Base-by-base conservation (phyloP, 2,113 vertebrate species). In the Xiphorhynchus elegans region DNA sequence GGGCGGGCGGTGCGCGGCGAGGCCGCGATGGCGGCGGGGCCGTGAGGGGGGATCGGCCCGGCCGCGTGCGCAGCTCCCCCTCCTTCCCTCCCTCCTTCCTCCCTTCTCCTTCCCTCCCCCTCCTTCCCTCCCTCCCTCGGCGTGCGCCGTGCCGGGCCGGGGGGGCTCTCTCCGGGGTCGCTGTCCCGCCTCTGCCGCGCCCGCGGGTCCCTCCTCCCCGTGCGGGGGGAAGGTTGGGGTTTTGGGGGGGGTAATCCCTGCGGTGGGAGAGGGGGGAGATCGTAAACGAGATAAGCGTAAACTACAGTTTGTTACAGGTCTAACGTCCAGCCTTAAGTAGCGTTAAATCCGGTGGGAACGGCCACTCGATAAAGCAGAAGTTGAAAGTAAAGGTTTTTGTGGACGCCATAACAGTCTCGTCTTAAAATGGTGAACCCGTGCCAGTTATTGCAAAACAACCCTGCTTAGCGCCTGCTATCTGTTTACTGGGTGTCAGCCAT, bases 391-490 rank as follows among this genome's bases (percentile, higher is more conserved):
- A 95, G 87, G 80, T 40, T 94, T 63, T n/a, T 63, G n/a, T 73
- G 91, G 94, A 90, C 90, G 90, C 96, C 92, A 91, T 96, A 93
- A 85, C 85, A 77, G 75, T 58, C 68, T 90, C 28, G 52, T 87
- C 84, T 95, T 91, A 96, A 96, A 96, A 94, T 94, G 91, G 90
- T 95, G 95, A 96, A 86, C 87, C 40, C 62, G 3, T 88, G 91
- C 84, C 95, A 94, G 83, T 62, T 95, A 76, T 93, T 96, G 95
- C 93, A 94, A 96, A 96, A 96, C 93, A 95, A 1, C 63, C 74
- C 72, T 31, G 84, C 86, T 49, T 39, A 11, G 67, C 5, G 81
- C 42, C 78, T 55, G 76, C 49, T 77, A 49, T 92, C 47, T 86
- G 12, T 63, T 40, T 69, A 23, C 84, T 42, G 81, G 70, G 40